Evolutionary conservation across 2,113 vertebrate species (phyloP).

Genomic region (Cheilinus undulatus): DNA sequence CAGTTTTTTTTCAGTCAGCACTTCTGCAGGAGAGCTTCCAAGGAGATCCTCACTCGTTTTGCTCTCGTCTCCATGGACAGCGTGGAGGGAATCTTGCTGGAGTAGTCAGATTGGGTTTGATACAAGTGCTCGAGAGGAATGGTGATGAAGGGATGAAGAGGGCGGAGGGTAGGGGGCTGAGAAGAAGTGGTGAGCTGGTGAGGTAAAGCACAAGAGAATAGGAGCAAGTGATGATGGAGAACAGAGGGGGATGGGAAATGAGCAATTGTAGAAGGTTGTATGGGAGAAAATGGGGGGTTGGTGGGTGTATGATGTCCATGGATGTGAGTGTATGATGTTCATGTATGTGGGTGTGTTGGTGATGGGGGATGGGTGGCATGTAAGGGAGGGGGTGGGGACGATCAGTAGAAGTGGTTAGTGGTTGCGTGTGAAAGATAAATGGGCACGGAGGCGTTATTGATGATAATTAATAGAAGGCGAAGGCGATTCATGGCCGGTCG

Average conservation of each 20-base stretch:
- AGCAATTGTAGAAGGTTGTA: slow-evolving; percentile 36
- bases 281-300: slow-evolving; percentile 35
- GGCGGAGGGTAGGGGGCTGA: not conserved
- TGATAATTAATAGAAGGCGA: slow-evolving; percentile 69
- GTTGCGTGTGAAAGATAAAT: slow-evolving; percentile 61
- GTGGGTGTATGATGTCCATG: slow-evolving; percentile 12
- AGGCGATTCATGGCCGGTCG: slow-evolving; percentile 55
- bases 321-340: slow-evolving; percentile 18
- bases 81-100: slow-evolving; percentile 26
- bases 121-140: slow-evolving; percentile 35
- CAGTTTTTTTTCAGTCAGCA: slow-evolving; percentile 19
- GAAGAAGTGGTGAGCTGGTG: slow-evolving; percentile 20
- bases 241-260: slow-evolving; percentile 18
- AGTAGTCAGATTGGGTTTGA: slow-evolving; percentile 55
- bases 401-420: slow-evolving; percentile 48
- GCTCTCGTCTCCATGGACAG: slow-evolving; percentile 15
- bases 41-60: not conserved
- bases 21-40: slow-evolving; percentile 24
- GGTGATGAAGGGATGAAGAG: slow-evolving; percentile 16
- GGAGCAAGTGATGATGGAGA: slow-evolving; percentile 41
- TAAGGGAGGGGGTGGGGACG: slow-evolving; percentile 4
- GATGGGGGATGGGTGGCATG: slow-evolving; percentile 51
- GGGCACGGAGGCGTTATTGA: slow-evolving; percentile 61
- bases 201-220: slow-evolving; percentile 12
- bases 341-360: slow-evolving; percentile 7